Evolutionary conservation across 2,113 vertebrate species (phyloP), one percentile per base, ranked within the genome.

Genomic region (Ranitomeya imitator): DNA sequence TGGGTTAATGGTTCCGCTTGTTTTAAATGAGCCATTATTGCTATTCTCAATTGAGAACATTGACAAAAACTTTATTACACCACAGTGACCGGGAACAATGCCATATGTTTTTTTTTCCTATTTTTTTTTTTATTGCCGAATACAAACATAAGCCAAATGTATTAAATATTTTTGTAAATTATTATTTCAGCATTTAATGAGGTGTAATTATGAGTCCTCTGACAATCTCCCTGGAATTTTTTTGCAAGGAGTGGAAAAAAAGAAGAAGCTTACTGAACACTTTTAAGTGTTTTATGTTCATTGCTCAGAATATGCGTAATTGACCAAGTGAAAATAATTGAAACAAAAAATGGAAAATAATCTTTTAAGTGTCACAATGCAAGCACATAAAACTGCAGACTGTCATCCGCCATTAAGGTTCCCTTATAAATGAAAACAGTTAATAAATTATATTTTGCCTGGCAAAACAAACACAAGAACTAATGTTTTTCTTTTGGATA

Each of bases 311-410:
- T 93, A 93, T 90, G 87, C 92, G 91, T 93, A 95, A 95, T 93
- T 94, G 92, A 94, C 89, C 90, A 87, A 90, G 91, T 93, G 91
- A 87, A 91, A 93, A 91, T 94, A 95, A 94, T 94, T 94, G 93
- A 93, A 45, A 45, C 37, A 91, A 93, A 91, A 94, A 95, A 94
- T 94, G 94, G 93, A 93, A 94, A 93, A 94, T 93, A 93, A 94
- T 93, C 91, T 89, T 93, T 93, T 91, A 91, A 60, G 89, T 94
- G 94, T 94, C 93, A 94, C 91, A 93, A 92, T 92, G 90, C 80
- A 91, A 69, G 89, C 91, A 85, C 93, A 90, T 86, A 90, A 94
- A 90, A 92, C 85, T 73, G 55, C 81, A 88, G 71, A 88, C 63
- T 93, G 90, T 91, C 92, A 91, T 89, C 61, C 87, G 79, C 91